phyloP scores from a whole-genome alignment of 2,113 vertebrate genomes.

The Ameiurus melas region DNA sequence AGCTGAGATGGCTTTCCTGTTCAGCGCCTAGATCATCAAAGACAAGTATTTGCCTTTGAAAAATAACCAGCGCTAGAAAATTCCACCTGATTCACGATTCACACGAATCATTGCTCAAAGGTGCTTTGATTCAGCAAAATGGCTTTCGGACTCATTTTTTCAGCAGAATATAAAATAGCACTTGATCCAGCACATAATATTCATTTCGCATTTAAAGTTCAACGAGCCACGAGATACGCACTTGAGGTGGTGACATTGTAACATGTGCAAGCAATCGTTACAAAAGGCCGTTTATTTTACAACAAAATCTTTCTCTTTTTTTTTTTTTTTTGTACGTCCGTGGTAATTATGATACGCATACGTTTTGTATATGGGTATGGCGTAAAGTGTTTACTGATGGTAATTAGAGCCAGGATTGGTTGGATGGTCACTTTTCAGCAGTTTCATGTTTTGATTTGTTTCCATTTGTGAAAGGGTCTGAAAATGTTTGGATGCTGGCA shows the following conservation, averaged over 20 bases:
- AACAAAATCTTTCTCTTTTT: neutral
- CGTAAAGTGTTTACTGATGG: neutral
- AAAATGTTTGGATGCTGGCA: neutral
- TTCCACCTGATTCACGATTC: neutral
- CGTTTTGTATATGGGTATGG: neutral
- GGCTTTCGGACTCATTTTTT: neutral
- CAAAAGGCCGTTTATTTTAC: neutral
- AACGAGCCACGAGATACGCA: neutral
- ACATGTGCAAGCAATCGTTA: neutral
- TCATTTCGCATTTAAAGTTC: neutral
- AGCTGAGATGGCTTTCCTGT: neutral
- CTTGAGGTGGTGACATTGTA: neutral
- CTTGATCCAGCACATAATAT: neutral
- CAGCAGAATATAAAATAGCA: neutral
- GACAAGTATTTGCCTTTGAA: neutral
- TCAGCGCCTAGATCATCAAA: no score
- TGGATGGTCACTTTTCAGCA: conserved; percentile 33
- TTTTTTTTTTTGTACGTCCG: neutral
- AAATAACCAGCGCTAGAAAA: neutral
- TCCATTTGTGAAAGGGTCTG: neutral
- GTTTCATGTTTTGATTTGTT: neutral
- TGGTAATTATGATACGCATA: neutral
- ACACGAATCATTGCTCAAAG: neutral
- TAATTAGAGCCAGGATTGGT: neutral
- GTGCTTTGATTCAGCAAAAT: neutral